A percentile compares a stretch with the other conserved stretches of the same genome.
Conservation (phyloP, 2,888 invertebrate species). For the Horisme vitalbata region DNA sequence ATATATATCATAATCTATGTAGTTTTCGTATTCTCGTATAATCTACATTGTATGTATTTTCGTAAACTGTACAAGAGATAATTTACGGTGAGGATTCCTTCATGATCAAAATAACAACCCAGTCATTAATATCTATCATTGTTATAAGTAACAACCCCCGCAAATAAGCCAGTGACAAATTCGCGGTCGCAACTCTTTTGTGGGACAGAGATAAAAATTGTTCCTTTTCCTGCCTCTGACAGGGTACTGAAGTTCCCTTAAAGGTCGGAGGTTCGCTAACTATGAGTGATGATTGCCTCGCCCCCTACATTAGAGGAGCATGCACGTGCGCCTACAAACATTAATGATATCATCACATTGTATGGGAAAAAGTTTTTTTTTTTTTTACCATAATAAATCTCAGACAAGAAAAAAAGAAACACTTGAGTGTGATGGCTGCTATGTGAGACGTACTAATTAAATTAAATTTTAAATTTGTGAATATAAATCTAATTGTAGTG, state of each 20-base stretch:
- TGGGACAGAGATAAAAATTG: constrained; percentile 73
- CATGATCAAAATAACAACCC: no score
- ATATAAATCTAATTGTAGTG: no score
- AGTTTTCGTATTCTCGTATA: no score
- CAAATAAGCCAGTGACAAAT: constrained; percentile 75
- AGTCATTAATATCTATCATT: constrained; percentile 67
- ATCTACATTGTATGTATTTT: no score
- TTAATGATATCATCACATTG: constrained; percentile 52
- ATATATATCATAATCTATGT: no score
- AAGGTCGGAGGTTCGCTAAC: constrained; percentile 62
- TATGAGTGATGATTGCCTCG: constrained; percentile 74
- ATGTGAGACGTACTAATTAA: no score
- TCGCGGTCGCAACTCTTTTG: constrained; percentile 74
- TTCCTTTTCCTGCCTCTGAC: constrained; percentile 65
- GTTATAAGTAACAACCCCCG: constrained; percentile 52
- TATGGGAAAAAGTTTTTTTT: constrained; percentile 20
- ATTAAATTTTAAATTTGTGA: no score
- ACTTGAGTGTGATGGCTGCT: no score
- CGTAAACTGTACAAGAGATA: no score
- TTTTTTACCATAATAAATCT: no score
- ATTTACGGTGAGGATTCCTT: no score
- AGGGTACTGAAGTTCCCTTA: constrained; percentile 51
- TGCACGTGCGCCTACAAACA: constrained; percentile 57
- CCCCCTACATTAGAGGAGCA: constrained; percentile 63
- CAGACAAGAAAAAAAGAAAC: no score